Evolutionary conservation across 2,888 invertebrate species (phyloP).

Genomic region (Blera fallax): DNA sequence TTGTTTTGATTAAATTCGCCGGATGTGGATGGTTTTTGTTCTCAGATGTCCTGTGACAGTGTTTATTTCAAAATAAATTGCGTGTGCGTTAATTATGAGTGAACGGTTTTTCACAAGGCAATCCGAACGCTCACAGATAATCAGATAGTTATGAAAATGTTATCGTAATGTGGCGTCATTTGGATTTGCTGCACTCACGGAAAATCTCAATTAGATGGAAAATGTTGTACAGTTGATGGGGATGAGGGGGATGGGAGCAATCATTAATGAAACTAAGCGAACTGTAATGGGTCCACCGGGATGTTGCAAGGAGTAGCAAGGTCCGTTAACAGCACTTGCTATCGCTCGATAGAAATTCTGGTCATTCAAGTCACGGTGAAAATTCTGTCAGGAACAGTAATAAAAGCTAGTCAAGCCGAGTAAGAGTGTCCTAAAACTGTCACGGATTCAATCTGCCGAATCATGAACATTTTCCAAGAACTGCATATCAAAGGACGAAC

Average conservation of each 20-base stretch:
- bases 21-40: not conserved
- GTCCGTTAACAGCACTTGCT: too few species aligned
- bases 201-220: conserved; percentile 16
- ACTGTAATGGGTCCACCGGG: not conserved
- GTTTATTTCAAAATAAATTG: conserved; percentile 16
- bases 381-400: too few species aligned
- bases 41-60: not conserved
- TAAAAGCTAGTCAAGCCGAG: too few species aligned
- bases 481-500: too few species aligned
- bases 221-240: not conserved
- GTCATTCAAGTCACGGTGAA: too few species aligned
- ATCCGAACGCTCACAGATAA: not conserved
- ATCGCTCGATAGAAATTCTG: too few species aligned
- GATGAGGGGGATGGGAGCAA: not conserved
- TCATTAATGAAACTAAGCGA: too few species aligned
- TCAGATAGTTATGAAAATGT: conserved; percentile 17
- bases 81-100: conserved; percentile 41
- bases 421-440: too few species aligned
- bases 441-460: too few species aligned
- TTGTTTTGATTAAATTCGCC: conserved; percentile 5
- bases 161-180: conserved; percentile 19
- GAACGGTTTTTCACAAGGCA: conserved; percentile 5
- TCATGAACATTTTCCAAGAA: too few species aligned
- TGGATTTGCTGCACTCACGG: not conserved
- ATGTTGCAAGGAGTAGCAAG: not conserved